Percentiles rank a stretch among this genome's conserved stretches.
Conservation (phyloP, 2,797 vertebrate species). For the Pelobates cultripes region DNA sequence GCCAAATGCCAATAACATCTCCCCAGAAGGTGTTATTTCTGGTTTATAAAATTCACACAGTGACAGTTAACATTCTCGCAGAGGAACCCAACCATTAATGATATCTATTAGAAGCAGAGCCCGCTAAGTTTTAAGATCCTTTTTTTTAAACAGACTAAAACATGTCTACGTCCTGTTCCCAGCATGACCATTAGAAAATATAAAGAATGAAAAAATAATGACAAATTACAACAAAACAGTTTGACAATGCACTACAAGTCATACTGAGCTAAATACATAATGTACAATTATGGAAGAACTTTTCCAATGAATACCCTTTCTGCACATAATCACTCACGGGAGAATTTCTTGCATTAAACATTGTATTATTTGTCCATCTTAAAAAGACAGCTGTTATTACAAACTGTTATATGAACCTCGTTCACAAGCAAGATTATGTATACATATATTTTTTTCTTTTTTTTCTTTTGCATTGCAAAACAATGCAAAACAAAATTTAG, state of each 20-base stretch:
- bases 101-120: slow-evolving; percentile 20
- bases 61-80: slow-evolving; percentile 36
- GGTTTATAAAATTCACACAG: slow-evolving; percentile 42
- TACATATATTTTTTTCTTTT: no score
- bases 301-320: not conserved
- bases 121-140: slow-evolving; percentile 4
- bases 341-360: no score
- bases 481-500: no score
- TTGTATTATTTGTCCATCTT: no score
- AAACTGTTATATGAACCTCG: no score
- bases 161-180: not conserved
- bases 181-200: slow-evolving; percentile 26
- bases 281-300: not conserved
- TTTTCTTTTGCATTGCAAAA: no score
- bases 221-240: not conserved
- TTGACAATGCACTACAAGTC: not conserved
- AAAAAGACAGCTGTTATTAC: no score
- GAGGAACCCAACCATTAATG: slow-evolving; percentile 45
- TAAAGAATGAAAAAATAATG: slow-evolving; percentile 18
- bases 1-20: slow-evolving; percentile 50
- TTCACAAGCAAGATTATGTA: no score
- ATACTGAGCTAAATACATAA: not conserved
- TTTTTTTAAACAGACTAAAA: slow-evolving; percentile 9
- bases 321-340: no score
- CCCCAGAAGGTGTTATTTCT: slow-evolving; percentile 50